These are phyloP conservation scores for Trichechus manatus DNA, from an alignment of 2,113 vertebrate species.

Conservation along the genomic window DNA sequence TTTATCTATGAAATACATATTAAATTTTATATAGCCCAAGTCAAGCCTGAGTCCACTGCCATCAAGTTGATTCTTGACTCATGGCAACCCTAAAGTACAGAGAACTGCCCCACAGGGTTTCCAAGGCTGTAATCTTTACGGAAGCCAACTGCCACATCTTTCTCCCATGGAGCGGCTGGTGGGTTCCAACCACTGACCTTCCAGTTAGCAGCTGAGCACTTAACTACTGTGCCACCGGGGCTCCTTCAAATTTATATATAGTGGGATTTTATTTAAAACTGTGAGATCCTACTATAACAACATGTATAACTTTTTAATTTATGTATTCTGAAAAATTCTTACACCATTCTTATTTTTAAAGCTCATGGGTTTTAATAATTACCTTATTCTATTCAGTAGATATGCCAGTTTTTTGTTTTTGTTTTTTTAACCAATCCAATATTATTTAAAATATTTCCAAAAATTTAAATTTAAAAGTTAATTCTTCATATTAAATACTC, in stretches of 20 bases:
- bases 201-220: neutral
- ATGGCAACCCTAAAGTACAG: neutral
- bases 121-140: neutral
- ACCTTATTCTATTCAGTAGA: neutral
- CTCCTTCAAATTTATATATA: neutral
- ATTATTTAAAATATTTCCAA: conserved; percentile 40
- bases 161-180: neutral
- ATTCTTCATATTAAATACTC: conserved; percentile 38
- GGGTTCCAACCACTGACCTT: neutral
- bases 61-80: neutral
- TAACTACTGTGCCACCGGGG: neutral
- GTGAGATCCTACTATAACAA: neutral
- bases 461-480: conserved; percentile 30
- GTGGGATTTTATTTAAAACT: neutral
- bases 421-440: neutral
- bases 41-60: neutral
- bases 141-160: neutral
- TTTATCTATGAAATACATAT: conserved; percentile 30
- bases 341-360: conserved; percentile 13
- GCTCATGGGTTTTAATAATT: neutral
- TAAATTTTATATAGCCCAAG: neutral
- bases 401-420: neutral
- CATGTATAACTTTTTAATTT: neutral
- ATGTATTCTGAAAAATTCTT: neutral
- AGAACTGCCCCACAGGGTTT: neutral